Conservation (phyloP, 2,113 vertebrate genomes). For the Etia nguti region DNA sequence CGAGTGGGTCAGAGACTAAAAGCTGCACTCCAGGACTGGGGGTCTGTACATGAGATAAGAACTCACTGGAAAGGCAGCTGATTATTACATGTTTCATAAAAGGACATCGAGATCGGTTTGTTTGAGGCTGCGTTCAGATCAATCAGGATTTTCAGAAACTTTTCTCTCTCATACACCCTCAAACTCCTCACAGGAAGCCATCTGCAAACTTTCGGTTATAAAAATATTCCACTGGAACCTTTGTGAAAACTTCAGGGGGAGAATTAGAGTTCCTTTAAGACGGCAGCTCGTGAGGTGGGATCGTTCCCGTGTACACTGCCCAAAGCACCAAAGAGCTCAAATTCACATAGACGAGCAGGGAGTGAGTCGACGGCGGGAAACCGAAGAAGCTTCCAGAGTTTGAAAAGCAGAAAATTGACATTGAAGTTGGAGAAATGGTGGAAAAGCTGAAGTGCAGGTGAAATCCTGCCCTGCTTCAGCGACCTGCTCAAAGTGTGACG, state of each 20-base stretch:
- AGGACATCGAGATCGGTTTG: neutral
- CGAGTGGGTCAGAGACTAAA: neutral
- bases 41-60: neutral
- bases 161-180: neutral
- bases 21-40: neutral
- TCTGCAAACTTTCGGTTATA: neutral
- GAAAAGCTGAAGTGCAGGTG: neutral
- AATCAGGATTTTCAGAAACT: neutral
- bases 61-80: neutral
- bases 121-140: neutral
- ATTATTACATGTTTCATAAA: neutral
- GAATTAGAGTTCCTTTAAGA: neutral
- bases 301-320: rapidly evolving
- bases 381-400: rapidly evolving
- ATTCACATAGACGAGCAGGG: neutral
- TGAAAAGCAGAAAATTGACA: neutral
- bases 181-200: neutral
- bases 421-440: neutral
- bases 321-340: neutral
- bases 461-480: neutral
- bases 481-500: neutral
- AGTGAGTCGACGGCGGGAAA: neutral
- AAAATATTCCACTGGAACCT: neutral
- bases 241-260: neutral
- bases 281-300: rapidly evolving